These are phyloP conservation scores for Chloropsis cyanopogon DNA, from an alignment of 2,113 vertebrate species.

Conservation along the genomic window DNA sequence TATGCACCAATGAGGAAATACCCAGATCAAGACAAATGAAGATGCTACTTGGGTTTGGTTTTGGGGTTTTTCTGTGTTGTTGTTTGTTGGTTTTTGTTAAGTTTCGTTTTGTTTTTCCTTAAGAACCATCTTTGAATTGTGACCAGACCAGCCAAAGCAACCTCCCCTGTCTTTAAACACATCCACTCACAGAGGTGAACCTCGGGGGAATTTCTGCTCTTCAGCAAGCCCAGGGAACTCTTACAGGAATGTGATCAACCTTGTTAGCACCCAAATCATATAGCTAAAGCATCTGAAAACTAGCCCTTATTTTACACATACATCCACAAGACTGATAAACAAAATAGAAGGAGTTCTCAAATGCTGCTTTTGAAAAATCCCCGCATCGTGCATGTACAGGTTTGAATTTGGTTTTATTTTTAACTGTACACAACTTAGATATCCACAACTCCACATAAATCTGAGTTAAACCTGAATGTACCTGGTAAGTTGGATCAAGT, in stretches of 20 bases:
- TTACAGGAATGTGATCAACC: neutral
- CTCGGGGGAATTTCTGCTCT: fast-evolving
- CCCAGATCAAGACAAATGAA: neutral
- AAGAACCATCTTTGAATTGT: neutral
- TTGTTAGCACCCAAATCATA: neutral
- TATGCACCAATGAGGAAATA: neutral
- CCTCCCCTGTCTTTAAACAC: neutral
- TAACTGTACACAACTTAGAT: neutral
- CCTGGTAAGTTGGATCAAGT: neutral
- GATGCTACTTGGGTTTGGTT: neutral
- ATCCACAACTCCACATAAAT: neutral
- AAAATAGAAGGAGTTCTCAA: neutral
- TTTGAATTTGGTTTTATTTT: neutral
- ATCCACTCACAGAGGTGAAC: neutral
- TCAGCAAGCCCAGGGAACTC: neutral
- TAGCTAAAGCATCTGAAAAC: neutral
- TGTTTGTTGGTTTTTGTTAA: neutral
- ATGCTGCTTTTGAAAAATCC: neutral
- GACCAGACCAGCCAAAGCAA: neutral
- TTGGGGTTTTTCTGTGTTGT: neutral
- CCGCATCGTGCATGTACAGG: neutral
- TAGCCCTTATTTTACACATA: neutral
- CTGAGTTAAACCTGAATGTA: neutral
- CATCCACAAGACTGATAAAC: neutral
- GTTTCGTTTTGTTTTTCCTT: neutral